Evolutionary conservation across 2,888 invertebrate species (phyloP).

Genomic region (Sarcophaga subvicina): DNA sequence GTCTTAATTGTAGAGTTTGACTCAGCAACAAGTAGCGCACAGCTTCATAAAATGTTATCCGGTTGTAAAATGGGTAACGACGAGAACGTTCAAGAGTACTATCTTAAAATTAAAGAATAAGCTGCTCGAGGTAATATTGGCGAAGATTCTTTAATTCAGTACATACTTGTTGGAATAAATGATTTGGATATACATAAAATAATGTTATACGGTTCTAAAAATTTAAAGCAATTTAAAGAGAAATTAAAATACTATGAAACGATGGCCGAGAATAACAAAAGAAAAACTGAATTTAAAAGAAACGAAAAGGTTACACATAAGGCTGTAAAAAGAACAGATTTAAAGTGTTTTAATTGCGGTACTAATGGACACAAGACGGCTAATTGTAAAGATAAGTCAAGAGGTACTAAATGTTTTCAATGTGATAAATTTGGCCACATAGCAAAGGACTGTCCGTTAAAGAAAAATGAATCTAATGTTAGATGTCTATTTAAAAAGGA

Average conservation of each 20-base stretch:
- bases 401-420: constrained; percentile 54
- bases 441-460: neutral
- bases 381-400: constrained; percentile 50
- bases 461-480: neutral
- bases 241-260: constrained; percentile 10
- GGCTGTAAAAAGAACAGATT: neutral
- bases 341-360: constrained; percentile 64
- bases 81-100: too few relatives aligned
- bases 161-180: too few relatives aligned
- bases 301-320: neutral
- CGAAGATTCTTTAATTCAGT: too few relatives aligned
- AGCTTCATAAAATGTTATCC: too few relatives aligned
- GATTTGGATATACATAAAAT: constrained; percentile 47
- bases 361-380: constrained; percentile 54
- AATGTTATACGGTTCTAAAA: constrained; percentile 56
- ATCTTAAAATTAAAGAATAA: too few relatives aligned
- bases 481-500: neutral
- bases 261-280: constrained; percentile 2
- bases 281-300: neutral
- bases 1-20: too few relatives aligned
- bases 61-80: too few relatives aligned
- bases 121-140: too few relatives aligned
- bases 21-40: too few relatives aligned
- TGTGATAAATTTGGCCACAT: constrained; percentile 9
- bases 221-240: constrained; percentile 16